These are phyloP conservation scores for Epizoanthus illoricatus DNA, from an alignment of 92 coral and sea anemone genomes.

Conservation along the genomic window DNA sequence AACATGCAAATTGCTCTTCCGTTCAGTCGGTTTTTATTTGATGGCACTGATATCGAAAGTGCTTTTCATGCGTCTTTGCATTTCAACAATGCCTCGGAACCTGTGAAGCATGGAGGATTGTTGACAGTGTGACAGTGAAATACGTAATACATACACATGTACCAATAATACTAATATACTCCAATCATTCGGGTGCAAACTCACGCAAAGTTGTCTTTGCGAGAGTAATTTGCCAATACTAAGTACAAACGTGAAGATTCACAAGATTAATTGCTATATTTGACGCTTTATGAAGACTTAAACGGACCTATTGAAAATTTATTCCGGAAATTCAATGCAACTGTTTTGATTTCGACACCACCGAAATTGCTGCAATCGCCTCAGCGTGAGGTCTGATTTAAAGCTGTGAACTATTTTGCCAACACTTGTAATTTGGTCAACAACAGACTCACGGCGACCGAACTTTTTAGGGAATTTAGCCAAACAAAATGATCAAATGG, in stretches of 20 bases:
- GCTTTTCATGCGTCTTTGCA: not conserved
- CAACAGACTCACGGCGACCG: not conserved
- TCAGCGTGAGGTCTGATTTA: not conserved
- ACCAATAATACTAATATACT: not conserved
- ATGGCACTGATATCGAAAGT: not conserved
- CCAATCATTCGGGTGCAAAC: not conserved
- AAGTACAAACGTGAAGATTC: too few species aligned
- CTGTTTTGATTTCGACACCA: not conserved
- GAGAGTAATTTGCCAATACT: too few species aligned
- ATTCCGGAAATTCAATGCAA: not conserved
- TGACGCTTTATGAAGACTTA: too few species aligned
- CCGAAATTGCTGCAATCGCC: not conserved
- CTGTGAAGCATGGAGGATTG: not conserved
- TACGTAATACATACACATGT: not conserved
- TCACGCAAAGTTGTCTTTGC: not conserved
- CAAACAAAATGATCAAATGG: constrained; percentile 25
- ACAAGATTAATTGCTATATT: too few species aligned
- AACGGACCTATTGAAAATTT: not conserved
- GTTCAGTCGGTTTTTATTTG: not conserved
- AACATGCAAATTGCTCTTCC: constrained; percentile 3
- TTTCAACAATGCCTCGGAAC: not conserved
- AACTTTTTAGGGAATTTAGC: not conserved
- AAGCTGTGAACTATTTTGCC: not conserved
- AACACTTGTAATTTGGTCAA: not conserved
- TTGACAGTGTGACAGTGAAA: not conserved